Conservation (phyloP, 2,113 vertebrate genomes). For the Labeo rohita region DNA sequence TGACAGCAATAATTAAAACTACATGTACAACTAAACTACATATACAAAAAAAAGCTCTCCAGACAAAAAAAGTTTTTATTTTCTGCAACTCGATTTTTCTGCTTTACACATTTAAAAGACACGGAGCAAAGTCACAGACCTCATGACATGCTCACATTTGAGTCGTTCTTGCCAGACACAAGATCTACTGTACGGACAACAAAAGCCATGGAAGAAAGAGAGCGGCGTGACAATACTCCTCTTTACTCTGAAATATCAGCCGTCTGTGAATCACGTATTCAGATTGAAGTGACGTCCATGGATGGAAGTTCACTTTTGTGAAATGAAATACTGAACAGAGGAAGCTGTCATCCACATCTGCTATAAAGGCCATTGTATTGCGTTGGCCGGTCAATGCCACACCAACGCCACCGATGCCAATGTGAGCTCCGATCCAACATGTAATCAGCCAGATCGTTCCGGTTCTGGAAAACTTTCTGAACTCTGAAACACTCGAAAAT, state of each 20-base stretch:
- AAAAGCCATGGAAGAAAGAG: constrained; percentile 50
- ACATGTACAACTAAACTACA: no score
- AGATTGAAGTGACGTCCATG: constrained; percentile 16
- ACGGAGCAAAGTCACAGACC: constrained; percentile 60
- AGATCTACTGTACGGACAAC: constrained; percentile 60
- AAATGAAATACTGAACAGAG: constrained; percentile 21
- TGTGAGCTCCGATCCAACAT: neutral
- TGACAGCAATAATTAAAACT: no score
- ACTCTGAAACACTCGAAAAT: neutral
- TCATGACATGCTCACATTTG: constrained; percentile 74
- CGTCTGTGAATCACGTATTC: constrained; percentile 32
- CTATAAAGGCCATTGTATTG: neutral
- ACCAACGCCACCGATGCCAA: neutral
- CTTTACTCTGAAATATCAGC: constrained; percentile 59
- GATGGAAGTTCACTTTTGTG: constrained; percentile 44
- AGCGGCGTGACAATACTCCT: constrained; percentile 55
- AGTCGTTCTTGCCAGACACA: constrained; percentile 62
- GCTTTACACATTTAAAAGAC: constrained; percentile 15
- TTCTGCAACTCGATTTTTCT: neutral
- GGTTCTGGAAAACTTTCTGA: neutral
- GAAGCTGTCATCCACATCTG: constrained; percentile 5
- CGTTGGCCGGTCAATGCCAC: neutral
- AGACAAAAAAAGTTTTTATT: neutral
- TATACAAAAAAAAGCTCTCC: no score
- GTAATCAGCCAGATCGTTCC: neutral